These are phyloP conservation scores for Menura novaehollandiae DNA, from an alignment of 2,113 vertebrate genomes.

Conservation along the genomic window DNA sequence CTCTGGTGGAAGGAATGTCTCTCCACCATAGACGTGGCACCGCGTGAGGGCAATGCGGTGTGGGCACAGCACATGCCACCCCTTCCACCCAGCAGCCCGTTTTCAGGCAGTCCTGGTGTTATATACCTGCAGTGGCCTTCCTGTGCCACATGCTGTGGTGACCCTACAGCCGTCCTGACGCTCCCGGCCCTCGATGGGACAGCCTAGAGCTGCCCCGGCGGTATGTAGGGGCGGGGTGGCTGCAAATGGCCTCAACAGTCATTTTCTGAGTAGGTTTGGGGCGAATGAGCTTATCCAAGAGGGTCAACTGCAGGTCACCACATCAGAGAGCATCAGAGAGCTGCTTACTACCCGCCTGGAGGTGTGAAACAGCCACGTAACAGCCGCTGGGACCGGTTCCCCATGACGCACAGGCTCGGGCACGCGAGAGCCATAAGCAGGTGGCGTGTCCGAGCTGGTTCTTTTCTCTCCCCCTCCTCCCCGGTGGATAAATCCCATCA, in stretches of 20 bases:
- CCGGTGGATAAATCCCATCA: not conserved
- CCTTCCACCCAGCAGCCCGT: not conserved
- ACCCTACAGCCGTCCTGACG: too few relatives aligned
- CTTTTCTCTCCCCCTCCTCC: not conserved
- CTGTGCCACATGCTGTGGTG: not conserved
- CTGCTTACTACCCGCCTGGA: not conserved
- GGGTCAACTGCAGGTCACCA: not conserved
- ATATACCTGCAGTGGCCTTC: not conserved
- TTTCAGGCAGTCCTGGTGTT: not conserved
- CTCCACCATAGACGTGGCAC: accelerated
- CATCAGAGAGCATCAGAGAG: not conserved
- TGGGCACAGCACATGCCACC: too few relatives aligned
- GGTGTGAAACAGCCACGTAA: not conserved
- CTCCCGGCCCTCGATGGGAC: accelerated
- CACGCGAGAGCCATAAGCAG: not conserved
- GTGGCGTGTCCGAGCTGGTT: accelerated
- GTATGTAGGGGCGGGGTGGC: not conserved
- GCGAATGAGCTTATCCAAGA: not conserved
- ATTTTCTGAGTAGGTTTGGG: not conserved
- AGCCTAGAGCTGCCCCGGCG: not conserved
- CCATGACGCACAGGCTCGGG: not conserved
- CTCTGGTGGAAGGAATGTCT: accelerated
- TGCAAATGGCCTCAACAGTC: too few relatives aligned
- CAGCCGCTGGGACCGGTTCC: not conserved
- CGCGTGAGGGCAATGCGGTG: not conserved